Evolutionary conservation across 2,797 vertebrate species (phyloP).

Genomic region (Clarias laeviceps): DNA sequence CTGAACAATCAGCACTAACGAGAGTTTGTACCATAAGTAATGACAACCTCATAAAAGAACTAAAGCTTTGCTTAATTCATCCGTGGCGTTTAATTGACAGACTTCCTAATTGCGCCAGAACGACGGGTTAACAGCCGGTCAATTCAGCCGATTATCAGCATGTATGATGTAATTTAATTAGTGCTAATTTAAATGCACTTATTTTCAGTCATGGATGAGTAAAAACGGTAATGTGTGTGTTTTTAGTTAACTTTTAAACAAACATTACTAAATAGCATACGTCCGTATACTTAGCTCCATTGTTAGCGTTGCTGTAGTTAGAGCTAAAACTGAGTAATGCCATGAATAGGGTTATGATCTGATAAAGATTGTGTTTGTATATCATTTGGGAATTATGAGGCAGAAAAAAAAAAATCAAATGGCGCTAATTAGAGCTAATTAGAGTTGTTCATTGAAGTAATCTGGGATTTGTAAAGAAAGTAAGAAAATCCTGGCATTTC

Average conservation of each 20-base stretch:
- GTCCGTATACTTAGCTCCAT: background rate
- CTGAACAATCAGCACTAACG: background rate
- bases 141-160: background rate
- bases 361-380: background rate
- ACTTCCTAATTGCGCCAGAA: background rate
- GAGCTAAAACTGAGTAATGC: too few species aligned
- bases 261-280: background rate
- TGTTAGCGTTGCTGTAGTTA: background rate
- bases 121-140: background rate
- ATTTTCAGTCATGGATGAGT: background rate
- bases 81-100: background rate
- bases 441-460: background rate
- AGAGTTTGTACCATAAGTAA: background rate
- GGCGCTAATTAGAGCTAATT: background rate
- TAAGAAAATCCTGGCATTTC: background rate
- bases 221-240: background rate
- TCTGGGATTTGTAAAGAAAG: background rate
- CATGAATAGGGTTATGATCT: too few species aligned
- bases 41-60: background rate
- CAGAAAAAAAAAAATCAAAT: background rate
- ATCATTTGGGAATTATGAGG: background rate
- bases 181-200: background rate
- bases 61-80: slow-evolving; percentile 1
- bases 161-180: background rate
- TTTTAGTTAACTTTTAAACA: background rate